phyloP scores from a whole-genome alignment of 2,113 vertebrate species.

The Eublepharis macularius region DNA sequence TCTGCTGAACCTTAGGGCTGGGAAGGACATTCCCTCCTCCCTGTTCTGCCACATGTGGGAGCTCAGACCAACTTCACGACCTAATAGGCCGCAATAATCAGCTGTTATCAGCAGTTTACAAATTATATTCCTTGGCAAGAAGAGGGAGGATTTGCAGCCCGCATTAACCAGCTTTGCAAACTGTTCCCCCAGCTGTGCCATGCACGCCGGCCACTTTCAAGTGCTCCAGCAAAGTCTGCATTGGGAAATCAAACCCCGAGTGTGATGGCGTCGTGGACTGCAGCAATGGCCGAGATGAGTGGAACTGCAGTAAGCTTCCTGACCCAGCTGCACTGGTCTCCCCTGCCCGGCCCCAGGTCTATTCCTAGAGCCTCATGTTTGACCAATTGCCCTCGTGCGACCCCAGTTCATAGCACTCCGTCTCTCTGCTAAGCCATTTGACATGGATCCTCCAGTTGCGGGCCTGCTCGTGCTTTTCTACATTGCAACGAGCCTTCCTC shows the following conservation, averaged over 20 bases:
- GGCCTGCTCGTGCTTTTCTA: no score
- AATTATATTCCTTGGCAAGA: background rate
- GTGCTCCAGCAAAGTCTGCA: conserved; percentile 79
- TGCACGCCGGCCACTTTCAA: conserved; percentile 82
- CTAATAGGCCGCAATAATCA: no score
- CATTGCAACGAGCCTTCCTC: no score
- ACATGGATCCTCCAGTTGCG: background rate
- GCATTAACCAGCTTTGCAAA: background rate
- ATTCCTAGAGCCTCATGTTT: no score
- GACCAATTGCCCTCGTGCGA: background rate
- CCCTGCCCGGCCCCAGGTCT: background rate
- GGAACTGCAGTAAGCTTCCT: conserved; percentile 76
- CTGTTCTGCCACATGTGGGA: no score
- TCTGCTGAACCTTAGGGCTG: background rate
- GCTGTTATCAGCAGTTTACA: no score
- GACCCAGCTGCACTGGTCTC: no score
- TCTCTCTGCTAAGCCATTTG: background rate
- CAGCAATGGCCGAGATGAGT: conserved; percentile 79
- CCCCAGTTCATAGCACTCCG: background rate
- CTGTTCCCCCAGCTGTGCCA: conserved; percentile 62
- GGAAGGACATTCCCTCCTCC: no score
- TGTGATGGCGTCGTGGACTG: conserved; percentile 86
- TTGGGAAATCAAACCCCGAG: conserved; percentile 86
- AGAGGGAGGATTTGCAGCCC: background rate
- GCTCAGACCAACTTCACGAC: background rate